phyloP scores from a whole-genome alignment of 2,888 invertebrate genomes.

The Camponotus fellah region DNA sequence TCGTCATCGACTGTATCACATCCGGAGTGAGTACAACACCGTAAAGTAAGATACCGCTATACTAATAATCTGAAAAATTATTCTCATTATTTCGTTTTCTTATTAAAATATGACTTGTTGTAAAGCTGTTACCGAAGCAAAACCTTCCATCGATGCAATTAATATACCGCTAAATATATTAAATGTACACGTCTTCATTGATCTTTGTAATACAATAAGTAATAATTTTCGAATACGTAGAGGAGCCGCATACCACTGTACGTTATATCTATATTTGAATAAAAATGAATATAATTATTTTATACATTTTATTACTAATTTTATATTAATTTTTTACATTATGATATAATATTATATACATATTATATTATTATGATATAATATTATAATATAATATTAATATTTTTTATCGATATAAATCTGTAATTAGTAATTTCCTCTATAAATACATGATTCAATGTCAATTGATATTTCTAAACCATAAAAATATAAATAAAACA shows the following conservation, averaged over 20 bases:
- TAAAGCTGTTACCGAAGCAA: conserved; percentile 25
- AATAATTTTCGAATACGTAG: conserved; percentile 24
- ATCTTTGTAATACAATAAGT: conserved; percentile 23
- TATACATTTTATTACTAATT: neutral
- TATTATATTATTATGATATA: too few relatives aligned
- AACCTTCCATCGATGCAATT: neutral
- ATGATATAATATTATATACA: neutral
- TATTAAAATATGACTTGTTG: neutral
- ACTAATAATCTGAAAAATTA: neutral
- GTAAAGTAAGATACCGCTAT: neutral
- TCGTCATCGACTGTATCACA: neutral
- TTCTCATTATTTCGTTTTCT: neutral
- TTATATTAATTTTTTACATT: neutral
- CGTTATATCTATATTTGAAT: conserved; percentile 5
- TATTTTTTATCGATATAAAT: neutral
- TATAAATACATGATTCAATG: neutral
- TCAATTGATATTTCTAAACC: neutral
- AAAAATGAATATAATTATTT: neutral
- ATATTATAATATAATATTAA: neutral
- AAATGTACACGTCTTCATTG: neutral
- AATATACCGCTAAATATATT: neutral
- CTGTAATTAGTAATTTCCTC: neutral
- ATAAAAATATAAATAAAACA: neutral
- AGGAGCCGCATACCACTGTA: conserved; percentile 30
- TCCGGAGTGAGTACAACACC: neutral